Percentiles rank a stretch among this genome's conserved stretches.
Evolutionary conservation across 2,888 invertebrate genomes (phyloP).

Genomic region (Candidula unifasciata): DNA sequence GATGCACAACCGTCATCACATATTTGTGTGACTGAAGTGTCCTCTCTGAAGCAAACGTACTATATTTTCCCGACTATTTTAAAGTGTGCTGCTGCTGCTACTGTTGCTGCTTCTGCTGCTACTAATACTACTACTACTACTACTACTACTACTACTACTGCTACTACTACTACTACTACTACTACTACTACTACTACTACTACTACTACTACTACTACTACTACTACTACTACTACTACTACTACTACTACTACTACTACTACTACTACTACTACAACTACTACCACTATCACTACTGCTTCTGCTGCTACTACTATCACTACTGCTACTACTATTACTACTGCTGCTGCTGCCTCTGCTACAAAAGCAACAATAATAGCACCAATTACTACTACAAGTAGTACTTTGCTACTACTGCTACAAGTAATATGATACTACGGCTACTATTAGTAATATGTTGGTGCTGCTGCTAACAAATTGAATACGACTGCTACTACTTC

Average conservation of each 20-base stretch:
- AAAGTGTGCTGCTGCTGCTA: neutral
- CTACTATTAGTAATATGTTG: no score
- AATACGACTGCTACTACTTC: no score
- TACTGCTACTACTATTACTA: neutral
- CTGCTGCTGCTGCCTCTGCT: neutral
- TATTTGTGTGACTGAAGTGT: no score
- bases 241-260: neutral
- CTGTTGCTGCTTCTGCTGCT: neutral
- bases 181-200: neutral
- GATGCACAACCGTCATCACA: no score
- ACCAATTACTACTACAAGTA: neutral
- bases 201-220: conserved; percentile 8
- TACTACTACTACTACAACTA: conserved; percentile 4
- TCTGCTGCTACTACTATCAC: neutral
- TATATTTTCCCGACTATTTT: neutral
- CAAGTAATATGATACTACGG: no score
- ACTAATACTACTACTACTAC: conserved; percentile 3
- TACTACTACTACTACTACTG: conserved; percentile 4
- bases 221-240: neutral
- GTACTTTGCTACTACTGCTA: no score
- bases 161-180: neutral
- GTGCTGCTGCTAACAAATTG: no score
- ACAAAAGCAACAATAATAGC: neutral
- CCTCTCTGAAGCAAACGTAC: neutral
- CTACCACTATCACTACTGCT: neutral